phyloP scores from a whole-genome alignment of 2,113 vertebrate species.

The Serinus canaria region DNA sequence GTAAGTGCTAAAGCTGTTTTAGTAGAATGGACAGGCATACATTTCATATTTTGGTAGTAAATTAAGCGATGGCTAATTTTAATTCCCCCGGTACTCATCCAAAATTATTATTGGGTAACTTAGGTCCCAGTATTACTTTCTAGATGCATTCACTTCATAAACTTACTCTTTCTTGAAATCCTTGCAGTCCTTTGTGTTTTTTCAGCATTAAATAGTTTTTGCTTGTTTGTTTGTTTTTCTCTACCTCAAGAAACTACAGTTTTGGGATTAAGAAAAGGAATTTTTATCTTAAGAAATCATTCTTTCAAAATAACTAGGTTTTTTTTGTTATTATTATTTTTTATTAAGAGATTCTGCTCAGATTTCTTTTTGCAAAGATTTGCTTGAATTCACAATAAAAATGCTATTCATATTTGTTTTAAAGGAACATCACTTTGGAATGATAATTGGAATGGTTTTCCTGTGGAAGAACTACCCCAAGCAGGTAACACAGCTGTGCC shows the following conservation, averaged over 20 bases:
- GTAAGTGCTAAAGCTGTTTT: background rate
- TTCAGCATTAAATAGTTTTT: background rate
- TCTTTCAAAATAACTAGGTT: background rate
- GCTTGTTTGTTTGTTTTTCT: background rate
- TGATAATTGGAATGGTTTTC: conserved; percentile 26
- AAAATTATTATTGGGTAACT: background rate
- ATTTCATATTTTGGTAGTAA: background rate
- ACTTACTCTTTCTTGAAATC: conserved; percentile 1
- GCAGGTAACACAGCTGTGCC: background rate
- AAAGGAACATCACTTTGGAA: conserved; percentile 36
- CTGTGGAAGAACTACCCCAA: background rate
- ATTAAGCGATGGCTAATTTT: background rate
- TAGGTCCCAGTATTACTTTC: background rate
- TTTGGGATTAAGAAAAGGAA: background rate
- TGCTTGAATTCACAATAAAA: background rate
- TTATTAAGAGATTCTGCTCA: background rate
- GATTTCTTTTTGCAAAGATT: conserved; percentile 22
- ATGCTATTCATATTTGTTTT: conserved; percentile 42
- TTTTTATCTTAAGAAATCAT: background rate
- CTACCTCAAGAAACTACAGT: background rate
- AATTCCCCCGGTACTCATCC: background rate
- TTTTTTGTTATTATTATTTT: background rate
- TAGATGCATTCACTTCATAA: background rate
- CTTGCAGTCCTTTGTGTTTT: background rate
- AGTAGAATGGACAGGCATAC: background rate